Conservation (phyloP, 2,888 invertebrate genomes). For the Diplazon laetatorius region DNA sequence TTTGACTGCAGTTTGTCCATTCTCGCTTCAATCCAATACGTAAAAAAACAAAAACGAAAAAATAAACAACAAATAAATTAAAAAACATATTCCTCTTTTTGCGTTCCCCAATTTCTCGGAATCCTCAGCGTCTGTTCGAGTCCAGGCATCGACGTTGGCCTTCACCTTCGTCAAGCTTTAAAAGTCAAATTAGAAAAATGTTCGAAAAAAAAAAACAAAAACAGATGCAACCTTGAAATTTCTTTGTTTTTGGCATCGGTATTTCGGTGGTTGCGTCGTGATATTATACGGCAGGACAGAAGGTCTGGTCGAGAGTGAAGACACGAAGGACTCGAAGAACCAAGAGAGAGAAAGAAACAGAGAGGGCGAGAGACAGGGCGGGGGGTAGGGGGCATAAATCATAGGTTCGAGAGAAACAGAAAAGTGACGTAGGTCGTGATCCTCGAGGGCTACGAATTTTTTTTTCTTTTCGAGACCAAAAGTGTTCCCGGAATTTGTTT, state of each 20-base stretch:
- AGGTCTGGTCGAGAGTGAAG: neutral
- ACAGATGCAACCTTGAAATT: conserved; percentile 46
- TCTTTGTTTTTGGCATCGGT: conserved; percentile 24
- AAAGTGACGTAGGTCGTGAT: conserved; percentile 55
- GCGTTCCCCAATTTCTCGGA: conserved; percentile 4
- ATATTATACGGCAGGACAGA: conserved; percentile 1
- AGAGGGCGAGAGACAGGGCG: neutral
- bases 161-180: conserved; percentile 58
- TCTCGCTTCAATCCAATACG: neutral
- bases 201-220: too few species aligned
- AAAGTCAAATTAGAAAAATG: conserved; percentile 52
- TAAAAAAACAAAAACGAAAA: too few species aligned
- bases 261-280: conserved; percentile 39
- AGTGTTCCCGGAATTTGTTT: conserved; percentile 44
- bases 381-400: too few species aligned
- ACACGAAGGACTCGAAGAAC: neutral
- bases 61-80: too few species aligned
- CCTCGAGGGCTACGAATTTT: conserved; percentile 28
- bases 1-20: neutral
- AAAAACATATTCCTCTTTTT: neutral
- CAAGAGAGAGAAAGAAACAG: neutral
- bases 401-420: conserved; percentile 20
- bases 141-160: conserved; percentile 18
- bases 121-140: conserved; percentile 1
- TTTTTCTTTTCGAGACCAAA: conserved; percentile 11